Evolutionary conservation across 2,113 vertebrate species (phyloP).

Genomic region (Pterocles burchelli): DNA sequence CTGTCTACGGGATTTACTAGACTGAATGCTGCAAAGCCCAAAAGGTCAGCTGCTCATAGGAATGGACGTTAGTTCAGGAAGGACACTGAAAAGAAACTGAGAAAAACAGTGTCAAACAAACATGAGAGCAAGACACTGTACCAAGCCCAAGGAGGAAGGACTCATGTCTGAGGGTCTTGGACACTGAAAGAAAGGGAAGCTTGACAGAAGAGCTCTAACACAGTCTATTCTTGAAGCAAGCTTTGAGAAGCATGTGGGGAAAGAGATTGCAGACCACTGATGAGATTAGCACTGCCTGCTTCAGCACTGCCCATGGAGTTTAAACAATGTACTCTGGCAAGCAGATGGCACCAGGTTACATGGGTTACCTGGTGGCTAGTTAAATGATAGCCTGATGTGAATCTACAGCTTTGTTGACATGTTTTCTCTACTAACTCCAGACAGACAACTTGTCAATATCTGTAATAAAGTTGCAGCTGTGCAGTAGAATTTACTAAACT

Average conservation of each 20-base stretch:
- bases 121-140: not conserved
- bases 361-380: not conserved
- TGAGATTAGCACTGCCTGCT: not conserved
- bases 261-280: rapidly evolving
- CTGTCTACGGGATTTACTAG: not conserved
- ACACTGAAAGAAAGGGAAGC: not conserved
- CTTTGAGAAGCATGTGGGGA: rapidly evolving
- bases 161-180: not conserved
- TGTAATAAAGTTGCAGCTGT: not conserved
- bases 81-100: not conserved
- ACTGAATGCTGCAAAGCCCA: not conserved
- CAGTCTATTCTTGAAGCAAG: not conserved
- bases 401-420: not conserved
- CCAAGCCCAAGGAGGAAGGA: not conserved
- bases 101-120: not conserved
- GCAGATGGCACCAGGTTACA: not conserved
- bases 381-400: not conserved
- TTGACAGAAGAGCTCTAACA: not conserved
- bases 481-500: not conserved
- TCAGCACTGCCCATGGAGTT: not conserved
- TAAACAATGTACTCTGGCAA: not conserved
- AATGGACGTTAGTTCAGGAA: not conserved
- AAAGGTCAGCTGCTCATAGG: not conserved
- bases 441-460: not conserved
- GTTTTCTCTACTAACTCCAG: not conserved